Percentiles rank a stretch among this genome's conserved stretches.
Evolutionary conservation across 2,797 vertebrate genomes (phyloP).

Genomic region (Antennarius maculatus): DNA sequence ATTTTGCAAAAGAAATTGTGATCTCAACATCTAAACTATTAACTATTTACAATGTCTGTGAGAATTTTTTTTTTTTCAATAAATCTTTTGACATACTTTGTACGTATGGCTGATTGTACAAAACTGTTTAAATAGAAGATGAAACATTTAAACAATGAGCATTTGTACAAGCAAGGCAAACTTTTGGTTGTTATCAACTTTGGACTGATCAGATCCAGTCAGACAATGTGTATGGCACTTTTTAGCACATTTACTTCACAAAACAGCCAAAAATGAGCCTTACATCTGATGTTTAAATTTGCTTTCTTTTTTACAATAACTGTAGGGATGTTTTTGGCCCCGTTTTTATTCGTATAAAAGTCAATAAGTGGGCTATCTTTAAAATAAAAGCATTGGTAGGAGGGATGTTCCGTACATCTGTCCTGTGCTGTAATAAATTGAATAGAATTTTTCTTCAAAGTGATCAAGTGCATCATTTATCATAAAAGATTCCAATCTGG

Average conservation of each 20-base stretch:
- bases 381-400: neutral
- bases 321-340: constrained; percentile 27
- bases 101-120: constrained; percentile 84
- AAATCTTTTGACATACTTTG: constrained; percentile 83
- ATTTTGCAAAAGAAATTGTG: constrained; percentile 44
- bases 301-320: neutral
- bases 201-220: constrained; percentile 62
- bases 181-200: constrained; percentile 62
- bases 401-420: constrained; percentile 1
- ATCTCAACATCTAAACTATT: constrained; percentile 51
- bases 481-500: constrained; percentile 5
- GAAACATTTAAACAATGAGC: constrained; percentile 62
- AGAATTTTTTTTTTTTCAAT: constrained; percentile 34
- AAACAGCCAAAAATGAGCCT: constrained; percentile 54
- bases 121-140: constrained; percentile 55
- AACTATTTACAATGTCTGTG: constrained; percentile 75
- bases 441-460: constrained; percentile 18
- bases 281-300: constrained; percentile 8
- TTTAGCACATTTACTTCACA: constrained; percentile 66
- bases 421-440: constrained; percentile 1
- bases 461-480: constrained; percentile 23
- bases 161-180: constrained; percentile 71
- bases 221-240: constrained; percentile 71
- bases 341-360: constrained; percentile 21
- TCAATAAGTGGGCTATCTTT: neutral